A percentile compares a stretch with the other conserved stretches of the same genome.
phyloP scores from a whole-genome alignment of 1,140 invertebrate genomes.

The Zaprionus lachaisei region DNA sequence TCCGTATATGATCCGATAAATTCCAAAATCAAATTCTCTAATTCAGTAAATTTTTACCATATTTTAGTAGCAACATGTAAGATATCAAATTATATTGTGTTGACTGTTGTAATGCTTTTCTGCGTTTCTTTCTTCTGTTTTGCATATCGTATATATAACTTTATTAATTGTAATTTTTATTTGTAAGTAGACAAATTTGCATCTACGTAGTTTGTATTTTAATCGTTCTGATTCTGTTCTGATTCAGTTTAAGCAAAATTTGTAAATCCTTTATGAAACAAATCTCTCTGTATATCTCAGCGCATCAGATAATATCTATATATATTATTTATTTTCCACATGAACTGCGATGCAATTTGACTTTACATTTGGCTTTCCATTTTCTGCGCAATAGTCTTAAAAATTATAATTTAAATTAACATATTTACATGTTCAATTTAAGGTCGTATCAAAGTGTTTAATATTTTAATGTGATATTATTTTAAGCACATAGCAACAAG shows the following conservation, averaged over 20 bases:
- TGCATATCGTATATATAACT: conserved; percentile 30
- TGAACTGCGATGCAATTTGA: conserved; percentile 5
- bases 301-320: conserved; percentile 35
- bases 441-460: conserved; percentile 57
- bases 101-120: conserved; percentile 14
- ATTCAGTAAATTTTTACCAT: conserved; percentile 4
- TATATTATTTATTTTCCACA: conserved; percentile 3
- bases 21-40: conserved; percentile 7
- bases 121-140: conserved; percentile 31
- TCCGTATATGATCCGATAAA: conserved; percentile 27
- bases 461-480: conserved; percentile 81
- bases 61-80: conserved; percentile 37
- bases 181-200: conserved; percentile 44
- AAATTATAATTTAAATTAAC: conserved; percentile 33
- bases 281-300: conserved; percentile 47
- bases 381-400: conserved; percentile 37
- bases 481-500: conserved; percentile 67
- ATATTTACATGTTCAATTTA: conserved; percentile 31
- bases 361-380: conserved; percentile 35
- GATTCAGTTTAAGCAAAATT: conserved; percentile 31
- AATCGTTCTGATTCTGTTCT: conserved; percentile 23
- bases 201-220: conserved; percentile 25
- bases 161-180: conserved; percentile 22
- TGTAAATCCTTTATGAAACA: conserved; percentile 15
- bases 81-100: conserved; percentile 16